Evolutionary conservation across 1,140 invertebrate species (phyloP).

Genomic region (Hirudo medicinalis): DNA sequence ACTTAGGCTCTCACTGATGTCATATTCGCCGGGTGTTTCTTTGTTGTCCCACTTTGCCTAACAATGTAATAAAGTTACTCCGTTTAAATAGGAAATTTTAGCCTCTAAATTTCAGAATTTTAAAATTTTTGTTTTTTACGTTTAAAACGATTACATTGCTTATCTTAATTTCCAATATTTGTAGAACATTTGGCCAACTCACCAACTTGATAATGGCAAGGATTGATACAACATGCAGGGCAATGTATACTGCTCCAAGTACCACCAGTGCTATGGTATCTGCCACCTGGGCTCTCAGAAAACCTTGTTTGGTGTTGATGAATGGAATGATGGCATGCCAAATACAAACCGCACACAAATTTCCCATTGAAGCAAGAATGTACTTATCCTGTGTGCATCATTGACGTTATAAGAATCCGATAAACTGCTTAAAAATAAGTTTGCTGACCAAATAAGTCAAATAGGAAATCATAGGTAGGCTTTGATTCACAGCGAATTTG

Average conservation of each 20-base stretch:
- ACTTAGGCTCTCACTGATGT: too few relatives aligned
- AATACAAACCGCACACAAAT: conserved; percentile 24
- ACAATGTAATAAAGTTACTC: too few relatives aligned
- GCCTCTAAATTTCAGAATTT: neutral
- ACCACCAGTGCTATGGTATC: conserved; percentile 7
- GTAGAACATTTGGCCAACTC: neutral
- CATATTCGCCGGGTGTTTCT: too few relatives aligned
- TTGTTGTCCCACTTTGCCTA: too few relatives aligned
- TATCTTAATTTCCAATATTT: neutral
- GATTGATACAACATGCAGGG: conserved; percentile 7
- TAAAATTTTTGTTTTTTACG: neutral
- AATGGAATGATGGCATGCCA: conserved; percentile 26
- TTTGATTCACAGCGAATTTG: conserved; percentile 27
- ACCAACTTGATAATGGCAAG: conserved; percentile 13
- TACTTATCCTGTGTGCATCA: conserved; percentile 25
- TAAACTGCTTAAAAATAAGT: neutral
- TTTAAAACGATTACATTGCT: neutral
- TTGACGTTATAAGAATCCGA: too few relatives aligned
- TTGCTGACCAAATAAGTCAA: conserved; percentile 25
- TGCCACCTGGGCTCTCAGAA: neutral
- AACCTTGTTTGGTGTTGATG: conserved; percentile 3
- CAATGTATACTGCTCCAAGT: conserved; percentile 3
- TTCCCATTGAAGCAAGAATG: conserved; percentile 26
- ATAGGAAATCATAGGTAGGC: conserved; percentile 26
- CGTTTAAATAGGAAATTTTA: neutral